phyloP scores from a whole-genome alignment of 2,888 invertebrate species.

The Pollenia griseotomentosa region DNA sequence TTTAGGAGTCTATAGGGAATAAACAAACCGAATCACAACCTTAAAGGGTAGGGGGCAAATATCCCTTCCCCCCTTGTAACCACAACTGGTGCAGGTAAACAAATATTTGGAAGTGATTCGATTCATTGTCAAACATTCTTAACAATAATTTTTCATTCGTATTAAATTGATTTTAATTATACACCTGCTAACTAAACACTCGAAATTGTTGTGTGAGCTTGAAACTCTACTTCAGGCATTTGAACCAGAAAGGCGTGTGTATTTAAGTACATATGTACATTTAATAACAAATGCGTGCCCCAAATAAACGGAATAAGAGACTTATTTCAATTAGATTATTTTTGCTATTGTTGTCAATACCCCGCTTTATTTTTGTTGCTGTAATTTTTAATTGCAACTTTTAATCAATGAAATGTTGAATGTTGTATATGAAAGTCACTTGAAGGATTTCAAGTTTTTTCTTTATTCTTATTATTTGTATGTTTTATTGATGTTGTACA shows the following conservation, averaged over 20 bases:
- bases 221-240: neutral
- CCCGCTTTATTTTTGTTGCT: slow-evolving; percentile 2
- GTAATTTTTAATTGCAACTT: slow-evolving; percentile 17
- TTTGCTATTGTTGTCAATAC: neutral
- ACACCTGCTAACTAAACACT: slow-evolving; percentile 45
- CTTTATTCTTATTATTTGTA: neutral
- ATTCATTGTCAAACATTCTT: slow-evolving; percentile 17
- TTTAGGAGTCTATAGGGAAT: too few relatives aligned
- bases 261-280: neutral
- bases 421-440: slow-evolving; percentile 50
- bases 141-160: neutral
- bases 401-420: slow-evolving; percentile 30
- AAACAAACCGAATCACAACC: too few relatives aligned
- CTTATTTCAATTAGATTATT: slow-evolving; percentile 14
- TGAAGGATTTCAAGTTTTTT: slow-evolving; percentile 63
- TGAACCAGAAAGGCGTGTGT: neutral
- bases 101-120: neutral
- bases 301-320: neutral
- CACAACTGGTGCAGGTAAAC: neutral
- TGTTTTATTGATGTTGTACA: neutral
- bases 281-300: slow-evolving; percentile 21
- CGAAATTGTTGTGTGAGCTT: neutral
- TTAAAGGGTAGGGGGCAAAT: too few relatives aligned
- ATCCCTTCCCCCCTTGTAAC: too few relatives aligned
- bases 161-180: slow-evolving; percentile 34